Conservation (phyloP, 2,888 invertebrate genomes). For the Xanthia togata region DNA sequence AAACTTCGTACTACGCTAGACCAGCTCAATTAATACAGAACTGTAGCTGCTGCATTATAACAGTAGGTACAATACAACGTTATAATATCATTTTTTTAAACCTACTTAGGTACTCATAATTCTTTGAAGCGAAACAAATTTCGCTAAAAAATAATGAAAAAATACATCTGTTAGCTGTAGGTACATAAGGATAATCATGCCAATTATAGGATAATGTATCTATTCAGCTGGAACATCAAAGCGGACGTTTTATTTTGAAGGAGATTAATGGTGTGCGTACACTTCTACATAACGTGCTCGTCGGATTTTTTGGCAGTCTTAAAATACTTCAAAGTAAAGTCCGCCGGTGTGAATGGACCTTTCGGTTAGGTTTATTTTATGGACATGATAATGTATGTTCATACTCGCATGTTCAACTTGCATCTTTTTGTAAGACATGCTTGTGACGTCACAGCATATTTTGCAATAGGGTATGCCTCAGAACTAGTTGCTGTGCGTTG, state of each 20-base stretch:
- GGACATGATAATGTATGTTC: not conserved
- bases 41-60: not conserved
- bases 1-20: not conserved
- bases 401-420: not conserved
- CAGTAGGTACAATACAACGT: not conserved
- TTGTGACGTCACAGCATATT: not conserved
- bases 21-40: not conserved
- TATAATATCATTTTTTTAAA: not conserved
- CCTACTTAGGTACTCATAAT: not conserved
- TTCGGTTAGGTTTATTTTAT: constrained; percentile 8
- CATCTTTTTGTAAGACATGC: no score
- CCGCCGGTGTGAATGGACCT: constrained; percentile 13
- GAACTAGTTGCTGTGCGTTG: not conserved
- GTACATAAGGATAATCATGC: constrained; percentile 55
- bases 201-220: constrained; percentile 66
- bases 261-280: constrained; percentile 59
- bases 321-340: constrained; percentile 57
- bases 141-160: constrained; percentile 20
- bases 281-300: constrained; percentile 37
- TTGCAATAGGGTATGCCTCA: not conserved
- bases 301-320: constrained; percentile 46
- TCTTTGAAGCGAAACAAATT: constrained; percentile 24
- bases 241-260: constrained; percentile 63
- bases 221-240: constrained; percentile 64
- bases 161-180: constrained; percentile 52